phyloP scores from a whole-genome alignment of 2,113 vertebrate species.

The Psephotus haematonotus region DNA sequence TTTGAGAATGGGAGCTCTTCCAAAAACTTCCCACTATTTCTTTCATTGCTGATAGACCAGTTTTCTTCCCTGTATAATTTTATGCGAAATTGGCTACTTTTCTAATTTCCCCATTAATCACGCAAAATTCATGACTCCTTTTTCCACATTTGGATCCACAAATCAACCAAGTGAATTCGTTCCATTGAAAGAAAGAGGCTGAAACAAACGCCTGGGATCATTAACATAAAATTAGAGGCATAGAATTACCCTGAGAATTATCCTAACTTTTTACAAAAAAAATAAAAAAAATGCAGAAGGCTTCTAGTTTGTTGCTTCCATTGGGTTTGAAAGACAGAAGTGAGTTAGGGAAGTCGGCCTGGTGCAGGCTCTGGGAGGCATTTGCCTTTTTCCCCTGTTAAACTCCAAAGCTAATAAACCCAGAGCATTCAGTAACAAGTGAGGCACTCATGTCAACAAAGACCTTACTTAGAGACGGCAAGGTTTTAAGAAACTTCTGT shows the following conservation, averaged over 20 bases:
- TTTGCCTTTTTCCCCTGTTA: conserved; percentile 34
- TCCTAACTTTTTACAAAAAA: neutral
- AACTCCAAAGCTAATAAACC: conserved; percentile 57
- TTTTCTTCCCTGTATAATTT: conserved; percentile 11
- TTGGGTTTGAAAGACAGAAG: neutral
- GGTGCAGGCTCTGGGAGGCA: neutral
- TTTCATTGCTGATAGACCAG: conserved; percentile 3
- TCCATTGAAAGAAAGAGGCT: neutral
- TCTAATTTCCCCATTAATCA: conserved; percentile 32
- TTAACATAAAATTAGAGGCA: neutral
- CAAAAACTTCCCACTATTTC: conserved; percentile 26
- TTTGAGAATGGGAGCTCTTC: conserved; percentile 2
- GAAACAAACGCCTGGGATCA: neutral
- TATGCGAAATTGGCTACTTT: conserved; percentile 16
- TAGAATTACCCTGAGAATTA: neutral
- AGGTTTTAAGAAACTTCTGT: conserved; percentile 57
- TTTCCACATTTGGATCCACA: neutral
- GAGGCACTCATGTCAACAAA: conserved; percentile 70
- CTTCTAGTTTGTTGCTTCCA: neutral
- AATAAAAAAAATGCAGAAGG: neutral
- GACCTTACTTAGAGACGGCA: conserved; percentile 43
- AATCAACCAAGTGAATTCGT: neutral
- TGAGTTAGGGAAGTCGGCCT: neutral
- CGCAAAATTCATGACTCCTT: neutral
- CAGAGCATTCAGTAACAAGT: neutral